phyloP scores from a whole-genome alignment of 2,797 vertebrate genomes.

The Eleutherodactylus coqui region DNA sequence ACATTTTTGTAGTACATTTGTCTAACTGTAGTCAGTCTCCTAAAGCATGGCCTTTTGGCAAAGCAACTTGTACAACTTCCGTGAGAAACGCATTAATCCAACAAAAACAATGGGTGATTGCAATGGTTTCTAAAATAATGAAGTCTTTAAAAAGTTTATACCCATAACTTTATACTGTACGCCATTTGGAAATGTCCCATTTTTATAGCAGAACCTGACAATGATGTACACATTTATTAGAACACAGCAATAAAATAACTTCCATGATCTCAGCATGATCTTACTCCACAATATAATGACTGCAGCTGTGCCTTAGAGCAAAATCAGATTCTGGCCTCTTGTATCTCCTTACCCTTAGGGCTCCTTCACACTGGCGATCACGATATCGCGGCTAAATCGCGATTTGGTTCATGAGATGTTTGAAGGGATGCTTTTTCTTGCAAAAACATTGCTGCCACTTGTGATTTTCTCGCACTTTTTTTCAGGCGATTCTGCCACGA shows the following conservation, averaged over 20 bases:
- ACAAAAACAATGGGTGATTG: conserved; percentile 16
- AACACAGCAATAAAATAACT: neutral
- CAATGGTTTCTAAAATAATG: neutral
- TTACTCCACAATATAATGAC: neutral
- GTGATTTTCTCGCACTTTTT: too few relatives aligned
- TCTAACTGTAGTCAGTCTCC: conserved; percentile 29
- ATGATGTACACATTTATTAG: neutral
- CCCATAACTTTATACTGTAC: neutral
- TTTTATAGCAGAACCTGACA: neutral
- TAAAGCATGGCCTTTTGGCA: conserved; percentile 41
- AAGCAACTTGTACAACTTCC: conserved; percentile 19
- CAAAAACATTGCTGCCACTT: too few relatives aligned
- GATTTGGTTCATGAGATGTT: too few relatives aligned
- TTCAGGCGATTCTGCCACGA: too few relatives aligned
- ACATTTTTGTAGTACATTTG: conserved; percentile 15
- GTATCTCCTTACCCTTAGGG: too few relatives aligned
- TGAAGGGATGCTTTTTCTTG: too few relatives aligned
- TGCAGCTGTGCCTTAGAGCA: neutral
- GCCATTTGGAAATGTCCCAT: neutral
- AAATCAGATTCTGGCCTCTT: neutral
- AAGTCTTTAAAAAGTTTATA: conserved; percentile 1
- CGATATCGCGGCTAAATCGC: too few relatives aligned
- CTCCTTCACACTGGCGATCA: too few relatives aligned
- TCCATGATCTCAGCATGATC: neutral
- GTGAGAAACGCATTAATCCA: conserved; percentile 45